A percentile compares a stretch with the other conserved stretches of the same genome.
Evolutionary conservation across 2,113 vertebrate species (phyloP).

Genomic region (Nestor notabilis): DNA sequence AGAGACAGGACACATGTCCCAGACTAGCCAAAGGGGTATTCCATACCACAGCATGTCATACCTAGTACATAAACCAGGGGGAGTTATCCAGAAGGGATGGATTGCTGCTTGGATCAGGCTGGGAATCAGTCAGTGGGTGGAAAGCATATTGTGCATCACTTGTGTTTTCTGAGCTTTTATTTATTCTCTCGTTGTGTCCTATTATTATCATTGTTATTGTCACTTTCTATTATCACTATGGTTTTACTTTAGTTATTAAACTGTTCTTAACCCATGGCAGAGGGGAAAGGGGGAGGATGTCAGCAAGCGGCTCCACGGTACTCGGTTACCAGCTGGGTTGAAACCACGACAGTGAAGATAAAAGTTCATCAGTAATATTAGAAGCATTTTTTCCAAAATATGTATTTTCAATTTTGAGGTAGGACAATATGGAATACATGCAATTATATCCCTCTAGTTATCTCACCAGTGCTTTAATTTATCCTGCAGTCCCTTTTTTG

Average conservation of each 20-base stretch:
- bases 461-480: background rate
- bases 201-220: background rate
- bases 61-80: background rate
- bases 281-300: background rate
- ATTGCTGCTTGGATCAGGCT: background rate
- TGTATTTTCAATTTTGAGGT: background rate
- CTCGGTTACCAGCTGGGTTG: background rate
- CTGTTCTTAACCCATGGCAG: background rate
- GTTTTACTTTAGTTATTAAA: background rate
- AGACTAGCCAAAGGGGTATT: background rate
- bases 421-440: background rate
- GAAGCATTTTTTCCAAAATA: background rate
- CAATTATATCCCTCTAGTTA: background rate
- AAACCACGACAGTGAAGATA: background rate
- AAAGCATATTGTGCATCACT: background rate
- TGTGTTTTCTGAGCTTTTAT: background rate
- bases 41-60: background rate
- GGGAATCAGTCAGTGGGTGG: background rate
- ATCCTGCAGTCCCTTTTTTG: background rate
- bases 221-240: background rate
- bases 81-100: background rate
- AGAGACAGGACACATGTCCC: background rate
- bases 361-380: background rate
- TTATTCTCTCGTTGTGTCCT: background rate
- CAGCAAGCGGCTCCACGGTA: background rate